Evolutionary conservation across 1,140 invertebrate species (phyloP).

Genomic region (Cepaea nemoralis): DNA sequence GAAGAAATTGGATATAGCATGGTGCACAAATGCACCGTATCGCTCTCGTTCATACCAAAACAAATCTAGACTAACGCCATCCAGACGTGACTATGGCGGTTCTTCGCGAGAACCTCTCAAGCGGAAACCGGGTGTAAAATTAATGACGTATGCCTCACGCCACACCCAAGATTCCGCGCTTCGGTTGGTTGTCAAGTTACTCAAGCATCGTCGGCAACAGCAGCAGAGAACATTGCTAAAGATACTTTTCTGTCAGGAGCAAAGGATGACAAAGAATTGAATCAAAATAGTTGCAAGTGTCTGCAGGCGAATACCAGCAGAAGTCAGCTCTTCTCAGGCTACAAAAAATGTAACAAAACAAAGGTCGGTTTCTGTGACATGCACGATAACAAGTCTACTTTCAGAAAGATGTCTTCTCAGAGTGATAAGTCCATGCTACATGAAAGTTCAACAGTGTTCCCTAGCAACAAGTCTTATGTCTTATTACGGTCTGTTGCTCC

Average conservation of each 20-base stretch:
- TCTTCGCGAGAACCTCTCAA: background rate
- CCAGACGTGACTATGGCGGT: background rate
- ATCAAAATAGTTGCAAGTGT: no score
- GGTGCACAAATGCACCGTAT: background rate
- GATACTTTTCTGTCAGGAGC: background rate
- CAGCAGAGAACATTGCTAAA: background rate
- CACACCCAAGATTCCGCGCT: background rate
- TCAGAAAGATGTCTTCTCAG: background rate
- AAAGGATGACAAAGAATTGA: background rate
- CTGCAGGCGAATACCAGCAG: background rate
- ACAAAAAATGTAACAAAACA: background rate
- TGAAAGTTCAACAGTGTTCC: background rate
- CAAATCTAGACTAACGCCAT: background rate
- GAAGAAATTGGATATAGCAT: background rate
- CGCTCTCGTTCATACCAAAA: background rate
- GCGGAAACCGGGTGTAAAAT: background rate
- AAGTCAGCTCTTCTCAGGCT: background rate
- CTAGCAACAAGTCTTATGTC: background rate
- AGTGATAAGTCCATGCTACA: background rate
- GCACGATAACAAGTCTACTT: background rate
- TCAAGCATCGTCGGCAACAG: background rate
- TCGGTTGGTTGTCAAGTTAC: no score
- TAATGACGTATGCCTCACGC: background rate
- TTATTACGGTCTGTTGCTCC: background rate
- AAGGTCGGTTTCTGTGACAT: background rate